Percentiles rank a stretch among this genome's conserved stretches.
Conservation (phyloP, 2,888 invertebrate species). For the Sinodicranocentrus sp. region DNA sequence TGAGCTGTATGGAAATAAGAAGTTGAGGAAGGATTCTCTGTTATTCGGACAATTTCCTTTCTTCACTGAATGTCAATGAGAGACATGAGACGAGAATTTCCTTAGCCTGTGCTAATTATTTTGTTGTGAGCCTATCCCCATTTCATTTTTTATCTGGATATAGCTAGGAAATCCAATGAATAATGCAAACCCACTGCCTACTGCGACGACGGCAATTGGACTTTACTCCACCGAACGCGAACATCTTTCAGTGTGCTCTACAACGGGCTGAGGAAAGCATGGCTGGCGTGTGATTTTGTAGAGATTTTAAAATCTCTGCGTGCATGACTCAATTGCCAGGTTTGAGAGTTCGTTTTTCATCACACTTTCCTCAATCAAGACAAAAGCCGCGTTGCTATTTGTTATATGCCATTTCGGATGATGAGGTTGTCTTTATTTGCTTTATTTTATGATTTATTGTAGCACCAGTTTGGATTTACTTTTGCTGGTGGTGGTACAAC, state of each 20-base stretch:
- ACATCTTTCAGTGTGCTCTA: no score
- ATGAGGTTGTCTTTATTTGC: neutral
- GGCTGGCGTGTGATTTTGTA: no score
- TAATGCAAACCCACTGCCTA: slow-evolving; percentile 15
- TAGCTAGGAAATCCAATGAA: slow-evolving; percentile 41
- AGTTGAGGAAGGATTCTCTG: slow-evolving; percentile 66
- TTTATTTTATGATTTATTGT: neutral
- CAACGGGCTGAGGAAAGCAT: no score
- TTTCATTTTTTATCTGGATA: slow-evolving; percentile 39
- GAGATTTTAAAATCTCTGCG: no score
- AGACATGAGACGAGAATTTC: slow-evolving; percentile 6
- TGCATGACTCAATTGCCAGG: no score
- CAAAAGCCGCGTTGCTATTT: no score
- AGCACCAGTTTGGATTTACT: neutral
- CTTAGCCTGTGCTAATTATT: slow-evolving; percentile 61
- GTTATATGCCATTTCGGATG: no score
- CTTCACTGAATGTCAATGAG: slow-evolving; percentile 16
- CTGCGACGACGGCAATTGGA: no score
- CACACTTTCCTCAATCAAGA: no score
- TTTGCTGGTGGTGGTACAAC: slow-evolving; percentile 1
- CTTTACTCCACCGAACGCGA: no score
- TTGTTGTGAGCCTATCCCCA: slow-evolving; percentile 49
- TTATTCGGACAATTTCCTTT: slow-evolving; percentile 61
- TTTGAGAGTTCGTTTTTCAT: no score
- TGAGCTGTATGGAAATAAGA: slow-evolving; percentile 48